Base-by-base conservation (phyloP, 2,113 vertebrate genomes). In the Amphilophus citrinellus region DNA sequence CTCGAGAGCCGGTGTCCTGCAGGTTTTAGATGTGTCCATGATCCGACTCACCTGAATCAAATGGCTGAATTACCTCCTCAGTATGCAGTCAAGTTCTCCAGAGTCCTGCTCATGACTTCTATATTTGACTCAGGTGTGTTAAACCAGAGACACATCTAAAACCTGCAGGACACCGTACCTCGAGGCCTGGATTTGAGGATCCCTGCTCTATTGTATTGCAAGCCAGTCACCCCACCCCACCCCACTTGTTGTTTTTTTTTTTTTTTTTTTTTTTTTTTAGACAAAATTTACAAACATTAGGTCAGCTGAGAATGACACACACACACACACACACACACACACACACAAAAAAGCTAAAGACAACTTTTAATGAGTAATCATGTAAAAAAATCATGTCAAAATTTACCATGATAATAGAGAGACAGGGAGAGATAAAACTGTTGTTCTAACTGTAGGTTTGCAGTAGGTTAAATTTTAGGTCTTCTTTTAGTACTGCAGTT, bases 331-430 rank as follows among this genome's bases (percentile, higher is more conserved):
- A 1, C 22, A 47, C 22, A 22, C 22, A 22, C 22, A 22, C 22
- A 22, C 22, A 22, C 27, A 18, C 18, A 66, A 68, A 47, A 47
- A 15, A 7, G 42, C 66, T 71, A 13, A 30, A 68, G 65, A 24
- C 42, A 68, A 68, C 65, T 47, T 47, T 68, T 27, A 5, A 39
- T 39, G 18, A 39, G 11, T 13, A 22, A 22, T 35, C 32, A 32
- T 32, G 30, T 5, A 22, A 22, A 11, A 37, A 37, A 18, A n/a
- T 2, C 10, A n/a, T 39, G 5, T 39, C 10, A 39, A 37, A 63
- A 39, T 11, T 37, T 7, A 7, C 2, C 0, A 10, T 18, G 0
- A 20, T 6, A 10, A 2, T 6, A 37, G 37, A 11, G 35, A 30
- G 27, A 50, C 17, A 6, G 42, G 9, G 42, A 71, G 24, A 20